Percentiles rank a stretch among this genome's conserved stretches.
These are phyloP conservation scores for Ernsta delagoae DNA, from an alignment of 2,888 invertebrate genomes.

Conservation along the genomic window DNA sequence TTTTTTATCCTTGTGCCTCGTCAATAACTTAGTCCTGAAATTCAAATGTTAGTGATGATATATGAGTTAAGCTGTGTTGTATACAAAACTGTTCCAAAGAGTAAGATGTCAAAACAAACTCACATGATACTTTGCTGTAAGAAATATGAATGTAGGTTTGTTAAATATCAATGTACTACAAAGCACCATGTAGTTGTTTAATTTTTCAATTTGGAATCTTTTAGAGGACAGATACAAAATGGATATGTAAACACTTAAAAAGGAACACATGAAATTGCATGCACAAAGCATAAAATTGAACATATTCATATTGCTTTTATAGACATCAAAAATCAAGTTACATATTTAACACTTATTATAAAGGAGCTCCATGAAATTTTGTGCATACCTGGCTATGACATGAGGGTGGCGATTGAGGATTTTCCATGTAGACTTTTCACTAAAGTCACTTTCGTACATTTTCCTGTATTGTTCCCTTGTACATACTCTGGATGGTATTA, in stretches of 20 bases:
- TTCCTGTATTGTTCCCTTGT: constrained; percentile 76
- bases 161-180: constrained; percentile 12
- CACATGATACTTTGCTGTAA: constrained; percentile 34
- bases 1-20: constrained; percentile 93
- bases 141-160: neutral
- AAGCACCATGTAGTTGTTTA: constrained; percentile 1
- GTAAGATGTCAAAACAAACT: constrained; percentile 22
- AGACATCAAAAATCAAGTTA: constrained; percentile 25
- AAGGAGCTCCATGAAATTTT: constrained; percentile 12
- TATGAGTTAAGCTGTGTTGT: constrained; percentile 65
- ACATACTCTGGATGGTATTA: constrained; percentile 88
- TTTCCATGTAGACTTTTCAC: constrained; percentile 75
- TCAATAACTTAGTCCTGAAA: constrained; percentile 95
- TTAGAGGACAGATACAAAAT: constrained; percentile 36
- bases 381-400: constrained; percentile 84
- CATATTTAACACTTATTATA: no score
- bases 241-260: constrained; percentile 29
- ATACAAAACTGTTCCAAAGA: constrained; percentile 41
- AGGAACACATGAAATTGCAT: constrained; percentile 46
- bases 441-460: constrained; percentile 77
- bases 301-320: constrained; percentile 30
- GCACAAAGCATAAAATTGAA: constrained; percentile 41
- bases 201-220: constrained; percentile 14
- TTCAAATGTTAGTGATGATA: constrained; percentile 83
- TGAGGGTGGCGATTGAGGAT: constrained; percentile 77